Percentiles rank a stretch among this genome's conserved stretches.
phyloP scores from a whole-genome alignment of 2,888 invertebrate species.

The Limulus polyphemus region DNA sequence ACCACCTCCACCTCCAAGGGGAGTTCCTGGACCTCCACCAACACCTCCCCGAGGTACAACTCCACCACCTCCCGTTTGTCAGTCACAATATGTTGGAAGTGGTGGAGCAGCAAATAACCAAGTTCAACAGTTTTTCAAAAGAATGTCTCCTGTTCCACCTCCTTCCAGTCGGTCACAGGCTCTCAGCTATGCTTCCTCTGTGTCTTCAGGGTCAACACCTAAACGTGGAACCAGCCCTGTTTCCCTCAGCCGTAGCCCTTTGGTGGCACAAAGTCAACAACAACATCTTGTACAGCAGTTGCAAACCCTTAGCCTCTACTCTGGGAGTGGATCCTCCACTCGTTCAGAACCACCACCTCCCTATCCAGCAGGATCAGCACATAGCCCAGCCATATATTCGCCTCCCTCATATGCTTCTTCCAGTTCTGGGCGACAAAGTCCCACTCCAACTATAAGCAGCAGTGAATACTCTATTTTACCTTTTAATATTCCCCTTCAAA shows the following conservation, averaged over 20 bases:
- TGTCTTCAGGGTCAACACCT: slow-evolving; percentile 29
- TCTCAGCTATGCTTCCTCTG: slow-evolving; percentile 18
- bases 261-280: slow-evolving; percentile 46
- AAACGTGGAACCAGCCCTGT: slow-evolving; percentile 49
- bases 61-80: slow-evolving; percentile 47
- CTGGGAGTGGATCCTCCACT: slow-evolving; percentile 3
- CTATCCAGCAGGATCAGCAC: slow-evolving; percentile 10
- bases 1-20: slow-evolving; percentile 30
- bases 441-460: slow-evolving; percentile 26
- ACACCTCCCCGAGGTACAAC: slow-evolving; percentile 37
- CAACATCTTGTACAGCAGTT: slow-evolving; percentile 1
- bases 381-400: slow-evolving; percentile 20
- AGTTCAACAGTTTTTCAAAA: slow-evolving; percentile 54
- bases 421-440: slow-evolving; percentile 27
- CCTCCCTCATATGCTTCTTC: slow-evolving; percentile 27
- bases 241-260: slow-evolving; percentile 52
- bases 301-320: not conserved
- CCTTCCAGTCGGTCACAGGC: slow-evolving; percentile 1
- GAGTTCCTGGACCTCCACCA: slow-evolving; percentile 47
- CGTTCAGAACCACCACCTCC: slow-evolving; percentile 52
- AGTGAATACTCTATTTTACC: slow-evolving; percentile 24
- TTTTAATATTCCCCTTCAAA: slow-evolving; percentile 10
- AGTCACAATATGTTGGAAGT: slow-evolving; percentile 40
- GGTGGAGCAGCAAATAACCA: slow-evolving; percentile 29
- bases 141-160: slow-evolving; percentile 52